Conservation (phyloP, 2,113 vertebrate genomes). For the Phrynocephalus versicolor region DNA sequence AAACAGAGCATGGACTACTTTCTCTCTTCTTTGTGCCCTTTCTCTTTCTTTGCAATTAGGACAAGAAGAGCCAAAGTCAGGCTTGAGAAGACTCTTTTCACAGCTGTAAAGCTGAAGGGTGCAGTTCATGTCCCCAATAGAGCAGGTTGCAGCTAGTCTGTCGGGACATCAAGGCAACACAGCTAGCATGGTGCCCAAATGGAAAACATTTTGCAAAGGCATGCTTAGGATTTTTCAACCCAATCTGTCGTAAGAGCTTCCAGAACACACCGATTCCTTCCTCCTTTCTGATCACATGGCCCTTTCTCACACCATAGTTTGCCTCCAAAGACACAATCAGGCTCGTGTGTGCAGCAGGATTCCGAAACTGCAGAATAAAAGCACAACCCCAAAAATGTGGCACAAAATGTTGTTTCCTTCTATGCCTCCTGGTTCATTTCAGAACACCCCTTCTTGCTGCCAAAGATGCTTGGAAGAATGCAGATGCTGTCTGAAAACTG, state of each 20-base stretch:
- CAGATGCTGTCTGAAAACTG: not conserved
- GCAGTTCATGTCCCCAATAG: not conserved
- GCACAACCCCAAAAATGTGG: not conserved
- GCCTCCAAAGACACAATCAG: not conserved
- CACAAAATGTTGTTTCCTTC: not conserved
- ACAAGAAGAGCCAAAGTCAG: not conserved
- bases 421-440: not conserved
- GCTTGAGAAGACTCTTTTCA: not conserved
- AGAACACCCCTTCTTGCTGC: not conserved
- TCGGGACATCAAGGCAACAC: not conserved
- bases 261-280: not conserved
- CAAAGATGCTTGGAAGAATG: not conserved
- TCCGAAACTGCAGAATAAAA: not conserved
- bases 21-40: not conserved
- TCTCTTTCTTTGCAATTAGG: not conserved
- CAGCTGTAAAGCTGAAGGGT: not conserved
- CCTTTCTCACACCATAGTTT: not conserved
- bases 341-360: not conserved
- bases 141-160: not conserved
- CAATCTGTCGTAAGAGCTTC: not conserved
- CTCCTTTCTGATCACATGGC: not conserved
- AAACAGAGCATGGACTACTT: not conserved
- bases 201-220: not conserved
- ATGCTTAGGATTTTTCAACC: not conserved
- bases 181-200: not conserved